These are phyloP conservation scores for Aurelia aurita DNA, from an alignment of 30 jellyfish, hydroid and myxozoan species.

Conservation along the genomic window DNA sequence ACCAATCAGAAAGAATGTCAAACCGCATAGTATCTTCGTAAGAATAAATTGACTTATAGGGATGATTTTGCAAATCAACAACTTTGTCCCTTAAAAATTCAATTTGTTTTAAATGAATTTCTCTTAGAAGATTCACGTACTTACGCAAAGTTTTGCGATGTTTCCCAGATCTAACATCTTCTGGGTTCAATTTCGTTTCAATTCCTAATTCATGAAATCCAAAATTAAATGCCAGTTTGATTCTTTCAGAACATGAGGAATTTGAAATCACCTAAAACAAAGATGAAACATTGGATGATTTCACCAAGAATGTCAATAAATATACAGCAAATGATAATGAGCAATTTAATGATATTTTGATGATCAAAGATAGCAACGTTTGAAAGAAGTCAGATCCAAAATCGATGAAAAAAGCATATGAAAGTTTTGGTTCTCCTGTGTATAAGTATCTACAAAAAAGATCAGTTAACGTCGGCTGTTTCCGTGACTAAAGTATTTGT, in stretches of 20 bases:
- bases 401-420: too few relatives aligned
- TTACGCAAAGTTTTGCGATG: slow-evolving; percentile 29
- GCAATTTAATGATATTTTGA: too few relatives aligned
- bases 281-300: too few relatives aligned
- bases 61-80: neutral
- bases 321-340: too few relatives aligned
- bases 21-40: neutral
- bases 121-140: slow-evolving; percentile 21
- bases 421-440: too few relatives aligned
- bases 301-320: too few relatives aligned
- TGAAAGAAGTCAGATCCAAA: too few relatives aligned
- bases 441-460: too few relatives aligned
- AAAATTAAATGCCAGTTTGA: slow-evolving; percentile 56
- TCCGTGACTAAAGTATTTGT: too few relatives aligned
- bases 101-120: slow-evolving; percentile 33
- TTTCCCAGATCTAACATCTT: slow-evolving; percentile 25
- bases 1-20: neutral
- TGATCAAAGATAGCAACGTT: too few relatives aligned
- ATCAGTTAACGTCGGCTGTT: too few relatives aligned
- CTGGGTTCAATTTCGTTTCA: slow-evolving; percentile 17
- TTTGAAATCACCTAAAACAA: slow-evolving; percentile 42
- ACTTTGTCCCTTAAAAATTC: neutral
- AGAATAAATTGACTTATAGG: neutral
- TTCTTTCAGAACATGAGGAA: slow-evolving; percentile 45
- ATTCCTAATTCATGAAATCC: slow-evolving; percentile 61